Evolutionary conservation across 2,888 invertebrate species (phyloP).

Genomic region (Zaprionus lineosus): DNA sequence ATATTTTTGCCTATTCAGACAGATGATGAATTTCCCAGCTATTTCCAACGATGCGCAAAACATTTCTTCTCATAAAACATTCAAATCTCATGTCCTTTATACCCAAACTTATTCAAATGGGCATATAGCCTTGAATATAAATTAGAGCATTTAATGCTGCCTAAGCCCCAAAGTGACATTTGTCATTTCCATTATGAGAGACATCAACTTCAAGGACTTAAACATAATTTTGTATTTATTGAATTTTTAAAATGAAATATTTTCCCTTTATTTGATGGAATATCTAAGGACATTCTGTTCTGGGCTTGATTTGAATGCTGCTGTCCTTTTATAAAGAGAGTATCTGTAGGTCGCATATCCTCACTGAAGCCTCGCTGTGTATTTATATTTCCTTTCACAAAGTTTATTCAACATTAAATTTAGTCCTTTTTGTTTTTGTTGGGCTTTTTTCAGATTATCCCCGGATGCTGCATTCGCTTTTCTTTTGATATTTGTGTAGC

Average conservation of each 20-base stretch:
- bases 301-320: too few species aligned
- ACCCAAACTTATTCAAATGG: not conserved
- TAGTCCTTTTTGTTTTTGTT: constrained; percentile 5
- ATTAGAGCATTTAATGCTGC: too few species aligned
- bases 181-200: too few species aligned
- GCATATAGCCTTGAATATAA: not conserved
- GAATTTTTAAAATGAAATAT: too few species aligned
- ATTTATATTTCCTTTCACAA: constrained; percentile 25
- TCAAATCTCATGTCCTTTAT: not conserved
- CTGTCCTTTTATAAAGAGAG: not conserved
- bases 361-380: too few species aligned
- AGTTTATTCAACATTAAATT: constrained; percentile 39
- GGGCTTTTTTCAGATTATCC: constrained; percentile 27
- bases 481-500: constrained; percentile 53
- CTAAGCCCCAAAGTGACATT: too few species aligned
- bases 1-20: constrained; percentile 36
- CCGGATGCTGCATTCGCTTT: constrained; percentile 33
- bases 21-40: constrained; percentile 67
- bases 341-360: not conserved
- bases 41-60: constrained; percentile 26
- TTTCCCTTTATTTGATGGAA: too few species aligned
- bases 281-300: too few species aligned
- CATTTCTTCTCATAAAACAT: constrained; percentile 39
- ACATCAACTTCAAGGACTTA: too few species aligned
- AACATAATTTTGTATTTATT: too few species aligned